Conservation (phyloP, 2,888 invertebrate species). For the Luffia ferchaultella region DNA sequence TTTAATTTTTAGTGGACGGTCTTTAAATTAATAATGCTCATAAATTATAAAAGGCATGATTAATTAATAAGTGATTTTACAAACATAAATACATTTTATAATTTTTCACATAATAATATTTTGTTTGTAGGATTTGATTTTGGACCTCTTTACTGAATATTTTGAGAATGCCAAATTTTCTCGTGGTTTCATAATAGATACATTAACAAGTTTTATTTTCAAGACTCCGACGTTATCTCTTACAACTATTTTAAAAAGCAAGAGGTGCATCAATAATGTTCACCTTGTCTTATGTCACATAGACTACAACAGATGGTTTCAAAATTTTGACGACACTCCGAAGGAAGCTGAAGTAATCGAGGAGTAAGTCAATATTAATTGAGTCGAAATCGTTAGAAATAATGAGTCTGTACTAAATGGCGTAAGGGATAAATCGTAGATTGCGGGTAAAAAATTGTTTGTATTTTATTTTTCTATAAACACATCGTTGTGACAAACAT, state of each 20-base stretch:
- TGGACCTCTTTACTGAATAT: conserved; percentile 38
- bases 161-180: conserved; percentile 32
- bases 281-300: conserved; percentile 47
- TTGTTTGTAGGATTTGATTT: conserved; percentile 35
- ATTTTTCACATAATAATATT: background rate
- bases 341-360: conserved; percentile 31
- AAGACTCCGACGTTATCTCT: conserved; percentile 35
- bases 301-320: conserved; percentile 45
- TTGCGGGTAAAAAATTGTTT: too few relatives aligned
- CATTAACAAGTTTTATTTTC: conserved; percentile 38
- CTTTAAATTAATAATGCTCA: too few relatives aligned
- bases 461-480: too few relatives aligned
- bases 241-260: conserved; percentile 41
- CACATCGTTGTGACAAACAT: too few relatives aligned
- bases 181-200: conserved; percentile 45
- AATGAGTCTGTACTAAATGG: too few relatives aligned
- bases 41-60: too few relatives aligned
- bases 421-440: too few relatives aligned
- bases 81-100: background rate
- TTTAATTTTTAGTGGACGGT: too few relatives aligned
- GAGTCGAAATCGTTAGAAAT: background rate
- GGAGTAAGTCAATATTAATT: conserved; percentile 26
- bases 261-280: conserved; percentile 34
- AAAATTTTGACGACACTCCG: conserved; percentile 36
- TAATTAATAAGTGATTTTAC: too few relatives aligned